These are phyloP conservation scores for Tachyglossus aculeatus DNA, from an alignment of 2,797 vertebrate genomes.

Conservation along the genomic window DNA sequence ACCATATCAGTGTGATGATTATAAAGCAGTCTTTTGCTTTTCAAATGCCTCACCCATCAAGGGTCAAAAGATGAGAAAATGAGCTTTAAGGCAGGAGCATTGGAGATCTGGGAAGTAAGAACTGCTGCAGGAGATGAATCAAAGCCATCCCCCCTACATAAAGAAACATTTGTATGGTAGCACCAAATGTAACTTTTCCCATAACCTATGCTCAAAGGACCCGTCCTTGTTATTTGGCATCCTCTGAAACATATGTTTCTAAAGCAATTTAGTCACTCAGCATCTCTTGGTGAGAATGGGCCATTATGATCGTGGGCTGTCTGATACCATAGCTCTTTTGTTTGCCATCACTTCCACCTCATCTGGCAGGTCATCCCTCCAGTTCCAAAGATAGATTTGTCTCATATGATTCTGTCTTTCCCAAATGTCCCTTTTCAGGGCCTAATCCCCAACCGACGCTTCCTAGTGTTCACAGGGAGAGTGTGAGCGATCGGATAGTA, in stretches of 20 bases:
- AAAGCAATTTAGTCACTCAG: not conserved
- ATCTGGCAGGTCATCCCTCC: conserved; percentile 37
- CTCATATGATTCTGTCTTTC: conserved; percentile 34
- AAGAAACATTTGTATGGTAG: conserved; percentile 30
- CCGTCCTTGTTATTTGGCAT: conserved; percentile 20
- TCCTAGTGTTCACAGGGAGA: conserved; percentile 51
- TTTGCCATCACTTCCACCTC: not conserved
- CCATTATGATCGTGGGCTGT: conserved; percentile 2
- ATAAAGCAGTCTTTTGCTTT: conserved; percentile 1
- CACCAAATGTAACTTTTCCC: conserved; percentile 18
- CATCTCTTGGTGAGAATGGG: not conserved
- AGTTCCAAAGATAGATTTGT: conserved; percentile 37
- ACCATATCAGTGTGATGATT: not conserved
- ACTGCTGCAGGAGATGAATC: conserved; percentile 18
- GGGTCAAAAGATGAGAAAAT: conserved; percentile 22
- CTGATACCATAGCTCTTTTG: conserved; percentile 10
- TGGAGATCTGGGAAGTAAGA: conserved; percentile 7
- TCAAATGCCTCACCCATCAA: conserved; percentile 6
- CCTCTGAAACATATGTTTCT: conserved; percentile 5
- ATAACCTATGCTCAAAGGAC: rapidly evolving
- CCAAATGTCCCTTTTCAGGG: conserved; percentile 49
- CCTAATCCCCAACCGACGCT: conserved; percentile 53
- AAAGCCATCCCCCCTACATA: not conserved
- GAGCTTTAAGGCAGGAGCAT: too few relatives aligned
- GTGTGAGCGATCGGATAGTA: not conserved